Conservation (phyloP, 2,888 invertebrate species). For the Erebia palarica region DNA sequence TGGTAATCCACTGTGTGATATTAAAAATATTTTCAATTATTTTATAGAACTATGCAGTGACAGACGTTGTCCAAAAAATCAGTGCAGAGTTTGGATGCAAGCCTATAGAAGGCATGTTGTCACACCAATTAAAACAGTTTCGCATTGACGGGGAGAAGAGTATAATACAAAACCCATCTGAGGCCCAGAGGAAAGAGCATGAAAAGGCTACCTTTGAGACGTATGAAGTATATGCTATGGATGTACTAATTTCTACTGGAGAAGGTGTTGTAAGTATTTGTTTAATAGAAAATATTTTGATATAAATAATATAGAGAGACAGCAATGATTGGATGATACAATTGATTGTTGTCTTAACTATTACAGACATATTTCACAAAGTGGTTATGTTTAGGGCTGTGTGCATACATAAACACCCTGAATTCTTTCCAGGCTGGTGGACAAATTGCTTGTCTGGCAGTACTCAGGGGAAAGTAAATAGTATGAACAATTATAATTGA, state of each 20-base stretch:
- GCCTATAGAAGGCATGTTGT: constrained; percentile 97
- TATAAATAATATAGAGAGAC: too few relatives aligned
- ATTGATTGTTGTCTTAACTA: too few relatives aligned
- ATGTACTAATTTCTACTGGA: constrained; percentile 97
- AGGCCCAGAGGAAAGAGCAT: constrained; percentile 97
- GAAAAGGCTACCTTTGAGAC: constrained; percentile 97
- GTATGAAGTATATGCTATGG: constrained; percentile 99
- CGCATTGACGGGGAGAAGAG: constrained; percentile 98
- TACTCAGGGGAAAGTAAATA: constrained; percentile 45
- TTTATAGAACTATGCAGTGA: constrained; percentile 92
- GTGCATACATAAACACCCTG: constrained; percentile 38
- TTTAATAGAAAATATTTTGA: neutral
- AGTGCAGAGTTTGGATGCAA: constrained; percentile 97
- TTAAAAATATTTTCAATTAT: constrained; percentile 1
- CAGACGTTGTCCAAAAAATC: constrained; percentile 95
- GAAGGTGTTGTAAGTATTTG: constrained; percentile 89
- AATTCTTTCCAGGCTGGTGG: constrained; percentile 48
- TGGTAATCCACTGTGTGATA: neutral
- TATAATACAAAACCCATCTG: constrained; percentile 93
- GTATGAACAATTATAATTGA: constrained; percentile 29
- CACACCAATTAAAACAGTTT: constrained; percentile 97
- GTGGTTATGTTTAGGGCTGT: too few relatives aligned
- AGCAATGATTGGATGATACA: too few relatives aligned
- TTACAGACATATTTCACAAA: too few relatives aligned
- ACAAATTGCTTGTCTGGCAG: constrained; percentile 40